Conservation (phyloP, 2,888 invertebrate species). For the Noctua comes region DNA sequence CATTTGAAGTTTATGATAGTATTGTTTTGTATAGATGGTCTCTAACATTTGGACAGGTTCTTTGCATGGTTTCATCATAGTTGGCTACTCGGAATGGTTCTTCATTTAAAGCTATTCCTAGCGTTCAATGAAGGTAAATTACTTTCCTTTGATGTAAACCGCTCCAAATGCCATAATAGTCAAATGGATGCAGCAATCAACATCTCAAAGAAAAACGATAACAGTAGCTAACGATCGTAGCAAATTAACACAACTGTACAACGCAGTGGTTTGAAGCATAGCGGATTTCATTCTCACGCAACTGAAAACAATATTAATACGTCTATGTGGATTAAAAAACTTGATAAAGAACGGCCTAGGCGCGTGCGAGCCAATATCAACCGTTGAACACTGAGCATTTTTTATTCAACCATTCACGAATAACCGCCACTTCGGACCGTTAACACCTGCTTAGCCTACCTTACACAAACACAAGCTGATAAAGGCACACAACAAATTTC, state of each 20-base stretch:
- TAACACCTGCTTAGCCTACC: constrained; percentile 82
- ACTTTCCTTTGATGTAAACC: constrained; percentile 3
- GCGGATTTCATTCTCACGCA: constrained; percentile 60
- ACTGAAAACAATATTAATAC: constrained; percentile 62
- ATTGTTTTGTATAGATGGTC: background rate
- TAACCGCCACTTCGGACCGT: constrained; percentile 87
- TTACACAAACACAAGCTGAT: constrained; percentile 60
- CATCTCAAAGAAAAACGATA: constrained; percentile 45
- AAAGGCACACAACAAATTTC: constrained; percentile 45
- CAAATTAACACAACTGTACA: constrained; percentile 63
- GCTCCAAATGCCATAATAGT: constrained; percentile 22
- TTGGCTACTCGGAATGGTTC: background rate
- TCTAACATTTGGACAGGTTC: background rate
- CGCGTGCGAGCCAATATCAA: constrained; percentile 79
- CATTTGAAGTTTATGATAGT: background rate
- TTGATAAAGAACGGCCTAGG: constrained; percentile 68
- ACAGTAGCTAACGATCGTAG: constrained; percentile 61
- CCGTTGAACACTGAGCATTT: constrained; percentile 80
- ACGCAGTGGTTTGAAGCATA: constrained; percentile 51
- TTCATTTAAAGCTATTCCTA: background rate
- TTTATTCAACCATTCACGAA: constrained; percentile 84
- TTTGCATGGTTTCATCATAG: background rate
- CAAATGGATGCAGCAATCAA: constrained; percentile 45
- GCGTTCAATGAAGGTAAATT: background rate
- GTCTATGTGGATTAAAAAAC: constrained; percentile 67